Evolutionary conservation across 2,797 vertebrate genomes (phyloP), one percentile per base, ranked within the genome.

Genomic region (Toxotes lorentzi): DNA sequence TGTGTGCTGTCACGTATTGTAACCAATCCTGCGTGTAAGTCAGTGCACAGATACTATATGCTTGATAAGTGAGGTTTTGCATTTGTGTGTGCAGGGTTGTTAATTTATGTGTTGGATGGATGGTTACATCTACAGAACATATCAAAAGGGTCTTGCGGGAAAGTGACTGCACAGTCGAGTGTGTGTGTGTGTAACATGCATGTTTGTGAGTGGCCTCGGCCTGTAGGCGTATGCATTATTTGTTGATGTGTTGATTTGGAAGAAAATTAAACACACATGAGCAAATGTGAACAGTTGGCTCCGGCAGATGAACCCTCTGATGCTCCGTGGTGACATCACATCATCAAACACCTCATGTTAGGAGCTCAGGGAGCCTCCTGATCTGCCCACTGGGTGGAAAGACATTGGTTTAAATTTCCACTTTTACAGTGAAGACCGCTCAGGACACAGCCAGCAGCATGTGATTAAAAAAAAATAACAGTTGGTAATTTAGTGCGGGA

Each of bases 271-370:
- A 70, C 43, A 38, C n/a, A 38, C 35, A 43, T 75, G 58, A 83
- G 41, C 38, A 68, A 86, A 79, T 60, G 62, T 41, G 73, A 82
- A 79, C 61, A 79, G 72, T 79, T 79, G 64, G 76, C 68, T 34
- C 30, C 47, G 76, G 6, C 70, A 78, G 59, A 79, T 78, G 77
- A 82, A 43, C 24, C 21, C 32, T 23, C 30, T 60, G 60, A 58
- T 19, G 53, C 34, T 64, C 50, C 1, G 54, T 41, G 17, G 67
- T 48, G 68, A 63, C 73, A 35, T 65, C 10, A 1, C 9, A 13
- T 77, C 73, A 70, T 43, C 59, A 50, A 56, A 74, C 61, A 68
- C 67, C 66, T 77, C 70, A 58, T 41, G 1, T 57, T 34, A 50
- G 10, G 66, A 56, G 43, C 79, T 41, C 23, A 0, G 0, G 51